Evolutionary conservation across 2,113 vertebrate genomes (phyloP), one percentile per base, ranked within the genome.

Genomic region (Crypturellus undulatus): DNA sequence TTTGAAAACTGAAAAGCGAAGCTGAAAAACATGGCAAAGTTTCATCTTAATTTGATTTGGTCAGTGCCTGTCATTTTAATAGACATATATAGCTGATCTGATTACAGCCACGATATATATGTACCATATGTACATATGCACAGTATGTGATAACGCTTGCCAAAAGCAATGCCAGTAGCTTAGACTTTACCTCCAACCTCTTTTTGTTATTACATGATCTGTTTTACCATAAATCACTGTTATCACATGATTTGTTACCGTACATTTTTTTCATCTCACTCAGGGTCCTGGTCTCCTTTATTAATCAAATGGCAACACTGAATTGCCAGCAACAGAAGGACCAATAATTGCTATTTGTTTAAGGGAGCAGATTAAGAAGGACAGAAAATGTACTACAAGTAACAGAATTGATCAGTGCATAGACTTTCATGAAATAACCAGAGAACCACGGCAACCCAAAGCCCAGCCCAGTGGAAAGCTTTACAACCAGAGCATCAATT

Each of bases 1-100:
- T 42, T 24, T 87, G 42, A 69, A 71, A 78, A n/a, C n/a, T n/a
- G n/a, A n/a, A n/a, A n/a, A n/a, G 56, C 32, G 68, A 83, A 97
- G 85, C 36, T 9, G 19, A 87, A 14, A 87, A 91, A 82, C 7
- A 43, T 18, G 13, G 10, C 32, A 32, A 54, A 40, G 9, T 49
- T 93, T 76, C 5, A 52, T 52, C 43, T 62, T 64, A 52, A 76
- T 81, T 93, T 90, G 63, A 90, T 6, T 78, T 19, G n/a, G 60
- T 92, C 28, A 3, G 25, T 62, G 90, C 38, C 54, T 63, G 6
- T 18, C 32, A 76, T 17, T 87, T 68, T 43, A 56, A 73, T 0
- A 82, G 67, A 69, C 87, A 72, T 65, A 84, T 67, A 69, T 0
- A 22, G 68, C 58, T 64, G 65, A 76, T 49, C 43, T 0, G 0